Conservation (phyloP, 2,888 invertebrate genomes). For the Beris chalybata region DNA sequence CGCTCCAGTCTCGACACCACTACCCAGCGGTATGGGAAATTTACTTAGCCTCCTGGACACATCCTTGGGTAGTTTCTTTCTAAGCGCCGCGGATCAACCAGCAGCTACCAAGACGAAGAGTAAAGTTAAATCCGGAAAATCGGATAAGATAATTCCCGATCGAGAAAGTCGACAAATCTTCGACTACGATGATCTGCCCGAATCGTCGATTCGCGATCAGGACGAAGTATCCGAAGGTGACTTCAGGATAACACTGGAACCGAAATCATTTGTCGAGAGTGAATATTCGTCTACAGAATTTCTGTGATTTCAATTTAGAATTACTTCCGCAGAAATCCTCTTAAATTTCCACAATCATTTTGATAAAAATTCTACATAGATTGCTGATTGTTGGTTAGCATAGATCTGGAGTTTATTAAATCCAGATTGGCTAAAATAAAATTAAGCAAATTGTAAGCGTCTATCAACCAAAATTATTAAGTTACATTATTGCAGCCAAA, state of each 20-base stretch:
- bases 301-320: slow-evolving; percentile 2
- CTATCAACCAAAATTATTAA: too few relatives aligned
- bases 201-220: slow-evolving; percentile 44
- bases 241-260: slow-evolving; percentile 12
- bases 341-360: too few relatives aligned
- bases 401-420: too few relatives aligned
- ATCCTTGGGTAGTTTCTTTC: slow-evolving; percentile 49
- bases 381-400: too few relatives aligned
- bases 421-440: too few relatives aligned
- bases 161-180: slow-evolving; percentile 51
- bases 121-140: neutral
- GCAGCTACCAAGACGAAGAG: neutral
- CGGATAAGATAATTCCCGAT: neutral
- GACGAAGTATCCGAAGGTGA: slow-evolving; percentile 38
- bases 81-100: slow-evolving; percentile 37
- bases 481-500: too few relatives aligned
- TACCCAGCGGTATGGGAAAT: slow-evolving; percentile 45
- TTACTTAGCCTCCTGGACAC: slow-evolving; percentile 51
- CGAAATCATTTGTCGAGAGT: slow-evolving; percentile 7
- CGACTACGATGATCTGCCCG: slow-evolving; percentile 55
- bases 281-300: slow-evolving; percentile 18
- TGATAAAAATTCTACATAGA: too few relatives aligned
- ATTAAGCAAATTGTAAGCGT: too few relatives aligned
- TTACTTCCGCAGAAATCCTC: too few relatives aligned
- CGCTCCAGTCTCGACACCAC: slow-evolving; percentile 38